Percentiles rank a stretch among this genome's conserved stretches.
Evolutionary conservation across 2,113 vertebrate genomes (phyloP).

Genomic region (Poeciliopsis prolifica): DNA sequence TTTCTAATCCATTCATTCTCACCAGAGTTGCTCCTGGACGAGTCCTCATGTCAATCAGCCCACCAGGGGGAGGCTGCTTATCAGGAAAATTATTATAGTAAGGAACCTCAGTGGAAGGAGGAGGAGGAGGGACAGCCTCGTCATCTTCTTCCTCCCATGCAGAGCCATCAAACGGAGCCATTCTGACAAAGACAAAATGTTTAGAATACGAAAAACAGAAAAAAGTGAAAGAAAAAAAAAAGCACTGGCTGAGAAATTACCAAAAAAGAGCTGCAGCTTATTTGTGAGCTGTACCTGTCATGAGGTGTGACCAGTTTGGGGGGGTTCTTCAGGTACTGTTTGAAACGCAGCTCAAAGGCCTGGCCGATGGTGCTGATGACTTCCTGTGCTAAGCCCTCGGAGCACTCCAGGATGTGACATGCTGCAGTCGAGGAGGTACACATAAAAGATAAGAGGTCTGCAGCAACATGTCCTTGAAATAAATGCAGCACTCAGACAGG

Average conservation of each 20-base stretch:
- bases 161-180: conserved; percentile 96
- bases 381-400: conserved; percentile 94
- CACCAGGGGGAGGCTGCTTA: conserved; percentile 95
- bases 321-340: conserved; percentile 98
- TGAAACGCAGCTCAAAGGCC: conserved; percentile 96
- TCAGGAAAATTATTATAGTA: conserved; percentile 98
- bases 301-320: conserved; percentile 97
- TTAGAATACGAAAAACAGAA: not conserved
- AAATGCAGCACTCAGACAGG: conserved; percentile 6
- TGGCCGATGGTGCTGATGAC: conserved; percentile 99
- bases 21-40: conserved; percentile 90
- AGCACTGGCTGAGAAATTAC: not conserved
- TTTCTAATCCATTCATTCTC: conserved; percentile 43
- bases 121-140: conserved; percentile 82
- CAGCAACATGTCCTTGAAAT: conserved; percentile 3
- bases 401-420: conserved; percentile 96
- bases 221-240: not conserved
- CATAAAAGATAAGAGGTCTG: conserved; percentile 13
- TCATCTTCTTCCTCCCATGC: conserved; percentile 96
- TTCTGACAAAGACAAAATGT: conserved; percentile 74
- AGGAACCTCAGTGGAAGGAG: conserved; percentile 89
- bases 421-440: conserved; percentile 73
- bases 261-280: not conserved
- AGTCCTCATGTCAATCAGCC: conserved; percentile 91
- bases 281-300: conserved; percentile 83